Evolutionary conservation across 2,797 vertebrate species (phyloP).

Genomic region (Hydrocynus forskahlii): DNA sequence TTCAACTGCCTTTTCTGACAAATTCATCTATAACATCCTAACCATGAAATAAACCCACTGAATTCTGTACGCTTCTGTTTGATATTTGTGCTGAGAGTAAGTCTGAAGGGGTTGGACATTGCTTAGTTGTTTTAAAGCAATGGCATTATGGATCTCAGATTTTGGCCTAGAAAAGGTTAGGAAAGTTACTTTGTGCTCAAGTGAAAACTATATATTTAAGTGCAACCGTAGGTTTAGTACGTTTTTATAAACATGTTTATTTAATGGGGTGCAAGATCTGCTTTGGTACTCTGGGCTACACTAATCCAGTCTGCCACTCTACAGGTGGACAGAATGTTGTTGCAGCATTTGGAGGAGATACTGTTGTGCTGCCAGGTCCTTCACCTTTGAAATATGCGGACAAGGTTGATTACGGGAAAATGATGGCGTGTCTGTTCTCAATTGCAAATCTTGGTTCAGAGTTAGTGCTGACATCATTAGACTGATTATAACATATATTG

Average conservation of each 20-base stretch:
- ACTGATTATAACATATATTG: conserved; percentile 40
- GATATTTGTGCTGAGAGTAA: too few relatives aligned
- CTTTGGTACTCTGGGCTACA: background rate
- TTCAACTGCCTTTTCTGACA: background rate
- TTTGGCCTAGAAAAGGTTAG: too few relatives aligned
- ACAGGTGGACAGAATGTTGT: conserved; percentile 35
- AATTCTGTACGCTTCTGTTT: too few relatives aligned
- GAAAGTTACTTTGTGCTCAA: too few relatives aligned
- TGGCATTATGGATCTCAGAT: too few relatives aligned
- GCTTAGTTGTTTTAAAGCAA: too few relatives aligned
- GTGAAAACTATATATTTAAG: too few relatives aligned
- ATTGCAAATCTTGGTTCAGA: background rate
- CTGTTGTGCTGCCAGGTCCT: conserved; percentile 29
- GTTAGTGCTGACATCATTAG: background rate
- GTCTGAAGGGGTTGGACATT: too few relatives aligned
- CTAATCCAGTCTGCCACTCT: conserved; percentile 20
- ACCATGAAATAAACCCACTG: background rate
- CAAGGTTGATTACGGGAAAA: background rate
- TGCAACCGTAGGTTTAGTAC: too few relatives aligned
- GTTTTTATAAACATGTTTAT: too few relatives aligned
- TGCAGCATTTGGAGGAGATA: conserved; percentile 17
- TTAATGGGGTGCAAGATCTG: too few relatives aligned
- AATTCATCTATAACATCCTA: background rate
- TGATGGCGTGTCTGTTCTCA: fast-evolving
- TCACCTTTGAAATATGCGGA: fast-evolving